Percentiles rank a stretch among this genome's conserved stretches.
Evolutionary conservation across 1,140 invertebrate genomes (phyloP).

Genomic region (Brachionus plicatilis): DNA sequence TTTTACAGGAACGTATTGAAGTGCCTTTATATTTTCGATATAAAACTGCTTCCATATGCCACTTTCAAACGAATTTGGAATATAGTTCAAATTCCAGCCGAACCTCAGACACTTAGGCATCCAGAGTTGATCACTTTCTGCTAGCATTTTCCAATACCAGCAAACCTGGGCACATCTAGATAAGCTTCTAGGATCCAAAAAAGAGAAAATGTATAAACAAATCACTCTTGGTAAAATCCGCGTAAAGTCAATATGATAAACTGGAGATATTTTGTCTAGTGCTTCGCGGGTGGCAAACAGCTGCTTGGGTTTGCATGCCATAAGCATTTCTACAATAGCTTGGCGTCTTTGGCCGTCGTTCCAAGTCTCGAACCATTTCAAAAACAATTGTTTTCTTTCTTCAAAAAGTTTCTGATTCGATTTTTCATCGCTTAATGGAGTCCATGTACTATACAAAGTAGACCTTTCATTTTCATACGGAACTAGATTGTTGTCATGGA

Average conservation of each 20-base stretch:
- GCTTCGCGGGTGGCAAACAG: conserved; percentile 20
- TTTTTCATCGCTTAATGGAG: conserved; percentile 40
- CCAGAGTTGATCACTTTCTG: conserved; percentile 51
- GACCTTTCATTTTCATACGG: conserved; percentile 29
- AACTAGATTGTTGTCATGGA: conserved; percentile 17
- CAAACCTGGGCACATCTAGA: conserved; percentile 49
- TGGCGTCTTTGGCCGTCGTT: conserved; percentile 7
- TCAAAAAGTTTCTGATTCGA: conserved; percentile 38
- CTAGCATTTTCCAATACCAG: conserved; percentile 29
- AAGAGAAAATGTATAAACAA: conserved; percentile 54
- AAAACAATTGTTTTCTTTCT: conserved; percentile 33
- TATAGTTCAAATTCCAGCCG: conserved; percentile 52
- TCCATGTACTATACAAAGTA: conserved; percentile 40
- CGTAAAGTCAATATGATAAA: conserved; percentile 49
- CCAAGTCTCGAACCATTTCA: conserved; percentile 41
- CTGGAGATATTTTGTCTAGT: conserved; percentile 27
- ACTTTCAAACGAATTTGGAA: conserved; percentile 51
- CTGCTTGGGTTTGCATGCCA: conserved; percentile 28
- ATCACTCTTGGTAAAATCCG: conserved; percentile 52
- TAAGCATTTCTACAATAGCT: conserved; percentile 19
- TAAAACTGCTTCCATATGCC: conserved; percentile 55
- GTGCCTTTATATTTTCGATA: conserved; percentile 50
- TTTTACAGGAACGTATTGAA: conserved; percentile 27
- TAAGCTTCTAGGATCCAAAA: conserved; percentile 53
- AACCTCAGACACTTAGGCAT: conserved; percentile 54